Evolutionary conservation across 2,888 invertebrate genomes (phyloP).

Genomic region (Merodon equestris): DNA sequence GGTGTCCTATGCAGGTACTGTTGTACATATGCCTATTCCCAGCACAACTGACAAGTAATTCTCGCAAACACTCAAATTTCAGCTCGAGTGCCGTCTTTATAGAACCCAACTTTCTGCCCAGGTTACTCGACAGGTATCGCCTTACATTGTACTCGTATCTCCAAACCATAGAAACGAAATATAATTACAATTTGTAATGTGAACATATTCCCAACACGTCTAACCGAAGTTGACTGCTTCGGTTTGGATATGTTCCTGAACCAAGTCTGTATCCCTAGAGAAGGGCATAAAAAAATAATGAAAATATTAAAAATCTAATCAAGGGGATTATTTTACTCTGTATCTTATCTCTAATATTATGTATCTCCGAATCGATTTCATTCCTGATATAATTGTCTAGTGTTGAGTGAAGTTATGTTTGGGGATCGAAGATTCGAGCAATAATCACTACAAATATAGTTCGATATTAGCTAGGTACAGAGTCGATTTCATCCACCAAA

Average conservation of each 20-base stretch:
- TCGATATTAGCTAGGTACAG: too few species aligned
- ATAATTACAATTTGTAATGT: conserved; percentile 46
- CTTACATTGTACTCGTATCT: conserved; percentile 37
- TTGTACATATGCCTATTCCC: conserved; percentile 20
- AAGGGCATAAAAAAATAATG: neutral
- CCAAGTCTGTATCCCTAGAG: neutral
- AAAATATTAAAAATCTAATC: conserved; percentile 41
- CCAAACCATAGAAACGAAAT: conserved; percentile 33
- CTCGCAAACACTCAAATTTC: conserved; percentile 34
- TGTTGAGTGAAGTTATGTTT: conserved; percentile 56
- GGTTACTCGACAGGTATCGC: conserved; percentile 11
- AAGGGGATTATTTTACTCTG: conserved; percentile 47
- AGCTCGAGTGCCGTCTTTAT: conserved; percentile 45
- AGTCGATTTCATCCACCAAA: too few species aligned
- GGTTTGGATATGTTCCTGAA: neutral
- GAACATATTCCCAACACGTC: conserved; percentile 58
- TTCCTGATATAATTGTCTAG: conserved; percentile 44
- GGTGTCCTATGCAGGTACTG: conserved; percentile 13
- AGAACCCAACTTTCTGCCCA: neutral
- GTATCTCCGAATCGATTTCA: conserved; percentile 21
- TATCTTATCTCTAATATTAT: conserved; percentile 32
- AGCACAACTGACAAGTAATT: conserved; percentile 45
- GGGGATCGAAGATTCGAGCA: neutral
- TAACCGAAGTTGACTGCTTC: conserved; percentile 12
- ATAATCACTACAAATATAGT: conserved; percentile 24